Percentiles rank a stretch among this genome's conserved stretches.
phyloP scores from a whole-genome alignment of 2,113 vertebrate species.

The Verasper variegatus region DNA sequence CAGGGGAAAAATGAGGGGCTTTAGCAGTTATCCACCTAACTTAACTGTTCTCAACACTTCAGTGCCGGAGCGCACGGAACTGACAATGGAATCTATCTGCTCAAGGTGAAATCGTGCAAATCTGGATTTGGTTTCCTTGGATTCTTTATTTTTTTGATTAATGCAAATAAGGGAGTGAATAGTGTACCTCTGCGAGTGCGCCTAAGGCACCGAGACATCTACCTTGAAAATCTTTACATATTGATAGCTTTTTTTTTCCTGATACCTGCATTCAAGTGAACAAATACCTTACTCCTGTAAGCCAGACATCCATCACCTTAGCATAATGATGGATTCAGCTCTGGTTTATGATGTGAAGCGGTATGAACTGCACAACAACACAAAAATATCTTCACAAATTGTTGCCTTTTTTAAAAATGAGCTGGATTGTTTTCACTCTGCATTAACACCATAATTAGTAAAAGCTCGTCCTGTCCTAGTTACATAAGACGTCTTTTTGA shows the following conservation, averaged over 20 bases:
- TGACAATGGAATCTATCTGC: slow-evolving; percentile 49
- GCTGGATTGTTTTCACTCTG: slow-evolving; percentile 38
- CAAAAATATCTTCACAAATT: slow-evolving; percentile 51
- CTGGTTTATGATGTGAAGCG: slow-evolving; percentile 16
- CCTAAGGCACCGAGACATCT: slow-evolving; percentile 10
- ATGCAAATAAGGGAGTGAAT: slow-evolving; percentile 49
- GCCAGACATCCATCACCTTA: slow-evolving; percentile 24
- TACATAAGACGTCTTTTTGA: slow-evolving; percentile 69
- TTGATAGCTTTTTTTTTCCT: slow-evolving; percentile 25
- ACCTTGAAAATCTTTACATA: slow-evolving; percentile 39
- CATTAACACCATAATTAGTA: slow-evolving; percentile 70
- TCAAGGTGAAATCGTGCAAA: slow-evolving; percentile 60
- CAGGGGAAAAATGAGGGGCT: slow-evolving; percentile 55
- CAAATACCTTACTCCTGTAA: slow-evolving; percentile 11
- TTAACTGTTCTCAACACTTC: slow-evolving; percentile 63
- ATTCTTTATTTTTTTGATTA: slow-evolving; percentile 37
- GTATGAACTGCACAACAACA: neutral
- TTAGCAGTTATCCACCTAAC: slow-evolving; percentile 54
- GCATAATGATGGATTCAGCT: neutral
- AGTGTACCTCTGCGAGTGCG: slow-evolving; percentile 36
- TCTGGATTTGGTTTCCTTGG: slow-evolving; percentile 47
- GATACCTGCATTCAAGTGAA: slow-evolving; percentile 16
- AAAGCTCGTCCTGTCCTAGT: slow-evolving; percentile 67
- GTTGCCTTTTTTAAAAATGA: slow-evolving; percentile 54
- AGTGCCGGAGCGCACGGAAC: slow-evolving; percentile 38